Base-by-base conservation (phyloP, 2,888 invertebrate species). In the Aromia moschata region DNA sequence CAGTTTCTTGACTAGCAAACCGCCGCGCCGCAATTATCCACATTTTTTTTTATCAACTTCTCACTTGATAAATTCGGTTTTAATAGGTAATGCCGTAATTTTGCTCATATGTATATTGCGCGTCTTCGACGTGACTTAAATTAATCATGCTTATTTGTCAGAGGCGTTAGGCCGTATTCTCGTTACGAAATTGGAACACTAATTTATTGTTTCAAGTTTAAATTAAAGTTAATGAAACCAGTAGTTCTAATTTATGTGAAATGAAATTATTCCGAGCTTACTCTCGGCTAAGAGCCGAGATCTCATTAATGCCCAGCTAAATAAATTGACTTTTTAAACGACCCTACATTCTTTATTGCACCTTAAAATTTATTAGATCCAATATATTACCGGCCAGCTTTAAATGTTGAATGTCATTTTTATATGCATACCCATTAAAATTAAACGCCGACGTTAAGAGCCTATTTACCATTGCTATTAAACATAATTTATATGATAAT, bases 261-360 rank as follows among this genome's bases (percentile, higher is more conserved):
- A 36, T 54, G 54, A 55, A 60, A 58, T 60, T 60, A 52, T 53
- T 47, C 52, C 47, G 44, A 55, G 55, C 49, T 57, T 44, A 60
- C 60, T 58, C 56, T 36, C 51, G 58, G n/a, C 54, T 41, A 59
- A 56, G 52, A 56, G 60, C 62, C 56, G 58, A 60, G 56, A 61
- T 56, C 62, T 62, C 66, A 64, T 66, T 65, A 60, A 65, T 60
- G 58, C 45, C 37, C 56, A 54, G 55, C 62, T 62, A 55, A 62
- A 67, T 62, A 67, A 67, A 67, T 67, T 56, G 67, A 62, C 60
- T 60, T 62, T 62, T 67, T 60, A 67, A 64, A 62, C 57, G 58
- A 56, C 60, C 56, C 58, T 38, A 52, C 57, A 62, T 64, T 67
- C 60, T 62, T 67, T 62, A 64, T 67, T 57, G 47, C 64, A 62